A percentile compares a stretch with the other conserved stretches of the same genome.
phyloP scores from a whole-genome alignment of 2,113 vertebrate genomes.

The Nanorana parkeri region DNA sequence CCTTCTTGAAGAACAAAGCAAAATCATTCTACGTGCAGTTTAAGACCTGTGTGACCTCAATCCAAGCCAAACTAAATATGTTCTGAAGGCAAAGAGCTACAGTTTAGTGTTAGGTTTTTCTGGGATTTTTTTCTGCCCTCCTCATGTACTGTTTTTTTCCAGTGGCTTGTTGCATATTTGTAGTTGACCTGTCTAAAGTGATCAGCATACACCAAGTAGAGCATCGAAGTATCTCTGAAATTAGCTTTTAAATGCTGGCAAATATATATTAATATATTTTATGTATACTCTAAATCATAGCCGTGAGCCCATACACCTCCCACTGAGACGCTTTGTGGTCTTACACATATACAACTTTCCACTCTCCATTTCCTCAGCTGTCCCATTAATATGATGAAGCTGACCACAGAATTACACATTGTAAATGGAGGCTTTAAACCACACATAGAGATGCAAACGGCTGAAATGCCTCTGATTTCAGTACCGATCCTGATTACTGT shows the following conservation, averaged over 20 bases:
- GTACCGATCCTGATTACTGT: conserved; percentile 60
- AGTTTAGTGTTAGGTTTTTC: no score
- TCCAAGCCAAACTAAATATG: no score
- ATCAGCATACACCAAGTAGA: no score
- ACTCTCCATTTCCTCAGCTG: conserved; percentile 61
- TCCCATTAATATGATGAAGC: conserved; percentile 69
- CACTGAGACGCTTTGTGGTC: conserved; percentile 62
- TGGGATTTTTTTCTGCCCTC: no score
- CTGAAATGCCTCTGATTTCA: conserved; percentile 68
- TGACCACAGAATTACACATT: conserved; percentile 72
- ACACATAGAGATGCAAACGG: conserved; percentile 56
- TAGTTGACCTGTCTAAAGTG: no score
- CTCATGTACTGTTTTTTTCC: no score
- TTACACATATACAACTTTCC: conserved; percentile 56
- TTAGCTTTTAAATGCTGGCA: conserved; percentile 12
- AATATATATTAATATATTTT: conserved; percentile 33
- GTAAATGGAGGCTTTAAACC: conserved; percentile 67
- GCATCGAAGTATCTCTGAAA: background rate
- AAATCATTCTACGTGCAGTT: no score
- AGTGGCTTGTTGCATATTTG: no score
- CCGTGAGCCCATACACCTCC: conserved; percentile 19
- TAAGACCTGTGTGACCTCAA: no score
- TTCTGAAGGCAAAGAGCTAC: no score
- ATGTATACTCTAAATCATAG: background rate
- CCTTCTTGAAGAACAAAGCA: no score